These are phyloP conservation scores for Eilema depressum DNA, from an alignment of 2,888 invertebrate species.

Conservation along the genomic window DNA sequence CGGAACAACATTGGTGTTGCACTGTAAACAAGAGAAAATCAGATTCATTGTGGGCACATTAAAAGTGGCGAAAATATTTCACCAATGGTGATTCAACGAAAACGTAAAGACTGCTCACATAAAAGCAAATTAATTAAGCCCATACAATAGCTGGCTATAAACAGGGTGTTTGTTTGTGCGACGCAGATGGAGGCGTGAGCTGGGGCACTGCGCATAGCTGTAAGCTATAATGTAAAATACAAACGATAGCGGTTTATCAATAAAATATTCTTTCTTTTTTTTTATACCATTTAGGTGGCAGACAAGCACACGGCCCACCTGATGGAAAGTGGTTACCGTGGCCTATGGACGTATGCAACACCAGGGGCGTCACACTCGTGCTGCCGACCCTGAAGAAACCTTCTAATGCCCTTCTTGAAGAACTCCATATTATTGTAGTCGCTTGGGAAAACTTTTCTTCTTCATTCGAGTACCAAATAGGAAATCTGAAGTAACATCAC, in stretches of 20 bases:
- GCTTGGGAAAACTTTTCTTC: no score
- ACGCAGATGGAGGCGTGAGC: conserved; percentile 54
- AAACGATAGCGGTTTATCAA: conserved; percentile 16
- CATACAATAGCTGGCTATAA: conserved; percentile 71
- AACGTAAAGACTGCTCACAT: conserved; percentile 66
- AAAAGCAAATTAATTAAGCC: conserved; percentile 82
- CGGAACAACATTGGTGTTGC: neutral
- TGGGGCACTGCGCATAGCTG: conserved; percentile 33
- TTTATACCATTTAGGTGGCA: no score
- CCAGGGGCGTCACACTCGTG: no score
- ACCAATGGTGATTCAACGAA: conserved; percentile 61
- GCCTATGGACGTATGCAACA: no score
- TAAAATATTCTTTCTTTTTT: no score
- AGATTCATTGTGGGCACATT: conserved; percentile 32
- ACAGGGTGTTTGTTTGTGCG: conserved; percentile 70
- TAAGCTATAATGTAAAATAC: conserved; percentile 12
- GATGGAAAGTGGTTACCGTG: no score
- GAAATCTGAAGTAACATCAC: no score
- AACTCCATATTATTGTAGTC: no score
- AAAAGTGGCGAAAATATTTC: conserved; percentile 49
- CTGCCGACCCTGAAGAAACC: no score
- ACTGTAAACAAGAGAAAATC: conserved; percentile 16
- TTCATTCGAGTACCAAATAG: no score
- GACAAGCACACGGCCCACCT: no score
- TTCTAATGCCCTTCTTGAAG: no score